phyloP scores from a whole-genome alignment of 2,113 vertebrate species.

The Xyrauchen texanus region DNA sequence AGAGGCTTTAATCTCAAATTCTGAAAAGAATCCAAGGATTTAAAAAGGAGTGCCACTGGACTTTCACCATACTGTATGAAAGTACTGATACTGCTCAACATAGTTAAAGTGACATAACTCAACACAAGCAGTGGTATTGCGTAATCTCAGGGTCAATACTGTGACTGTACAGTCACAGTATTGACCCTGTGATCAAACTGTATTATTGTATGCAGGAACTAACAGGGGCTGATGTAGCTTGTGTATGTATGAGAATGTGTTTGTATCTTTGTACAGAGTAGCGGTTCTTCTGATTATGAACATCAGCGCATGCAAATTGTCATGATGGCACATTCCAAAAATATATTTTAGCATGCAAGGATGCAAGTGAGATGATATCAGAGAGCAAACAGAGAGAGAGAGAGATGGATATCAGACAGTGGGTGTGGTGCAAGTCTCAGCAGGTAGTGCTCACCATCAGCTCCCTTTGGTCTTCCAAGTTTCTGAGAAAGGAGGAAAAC shows the following conservation, averaged over 20 bases:
- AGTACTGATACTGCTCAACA: not conserved
- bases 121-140: constrained; percentile 1
- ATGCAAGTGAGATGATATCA: not conserved
- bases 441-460: constrained; percentile 85
- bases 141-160: not conserved
- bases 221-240: too few relatives aligned
- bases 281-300: not conserved
- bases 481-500: constrained; percentile 91
- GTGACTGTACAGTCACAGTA: not conserved
- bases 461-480: constrained; percentile 95
- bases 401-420: not conserved
- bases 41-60: too few relatives aligned
- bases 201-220: not conserved
- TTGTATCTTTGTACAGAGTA: not conserved
- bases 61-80: not conserved
- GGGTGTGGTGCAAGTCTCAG: constrained; percentile 48
- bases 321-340: not conserved
- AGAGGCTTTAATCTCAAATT: too few relatives aligned
- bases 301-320: not conserved
- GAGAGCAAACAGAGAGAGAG: too few relatives aligned
- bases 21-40: too few relatives aligned
- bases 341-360: not conserved
- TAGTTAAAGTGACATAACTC: constrained; percentile 21
- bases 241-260: not conserved
- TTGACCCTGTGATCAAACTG: constrained; percentile 33